Base-by-base conservation (phyloP, 2,797 vertebrate species). In the Paedocypris micromegethes region DNA sequence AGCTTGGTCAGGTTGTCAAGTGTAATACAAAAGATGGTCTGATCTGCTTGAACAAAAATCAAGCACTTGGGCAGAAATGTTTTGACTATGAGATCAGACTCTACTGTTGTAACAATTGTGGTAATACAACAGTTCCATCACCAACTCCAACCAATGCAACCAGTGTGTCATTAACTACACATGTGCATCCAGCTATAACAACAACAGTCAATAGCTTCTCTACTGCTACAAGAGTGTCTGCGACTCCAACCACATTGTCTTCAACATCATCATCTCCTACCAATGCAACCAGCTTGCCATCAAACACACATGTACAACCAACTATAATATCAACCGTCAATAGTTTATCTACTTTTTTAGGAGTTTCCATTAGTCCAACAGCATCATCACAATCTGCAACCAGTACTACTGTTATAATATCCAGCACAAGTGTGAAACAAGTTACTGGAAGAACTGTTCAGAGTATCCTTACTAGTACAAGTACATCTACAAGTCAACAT, bases 1-100 rank as follows among this genome's bases (percentile, higher is more conserved):
- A 73, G 3, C 44, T 73, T 6, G 72, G 72, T 3, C 72, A 73
- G 39, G n/a, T 9, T 41, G 64, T 72, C 5, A 62, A 7, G 8
- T 72, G 71, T 4, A 62, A 51, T 49, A 9, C 9, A 2, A 9
- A 9, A 2, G 57, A 38, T 48, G 42, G 66, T 2, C 47, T 72
- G 0, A 2, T 68, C 41, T 73, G 66, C 9, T 46, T 63, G 5
- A 62, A 73, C 53, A 6, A 47, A 47, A 0, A 60, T 47, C 42
- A 49, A 44, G 41, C 37, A 4, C 55, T 55, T 45, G 8, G 46
- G 48, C 58, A 49, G 2, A 58, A 49, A 42, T 64, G 61, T 2
- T 65, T 52, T 7, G 48, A 64, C 37, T 71, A 71, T 52, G 69
- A 71, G 37, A 50, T 70, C 9, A 55, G 54, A 64, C 9, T 1